These are phyloP conservation scores for Latrodectus geometricus DNA, from an alignment of 1,140 invertebrate species.

Conservation along the genomic window DNA sequence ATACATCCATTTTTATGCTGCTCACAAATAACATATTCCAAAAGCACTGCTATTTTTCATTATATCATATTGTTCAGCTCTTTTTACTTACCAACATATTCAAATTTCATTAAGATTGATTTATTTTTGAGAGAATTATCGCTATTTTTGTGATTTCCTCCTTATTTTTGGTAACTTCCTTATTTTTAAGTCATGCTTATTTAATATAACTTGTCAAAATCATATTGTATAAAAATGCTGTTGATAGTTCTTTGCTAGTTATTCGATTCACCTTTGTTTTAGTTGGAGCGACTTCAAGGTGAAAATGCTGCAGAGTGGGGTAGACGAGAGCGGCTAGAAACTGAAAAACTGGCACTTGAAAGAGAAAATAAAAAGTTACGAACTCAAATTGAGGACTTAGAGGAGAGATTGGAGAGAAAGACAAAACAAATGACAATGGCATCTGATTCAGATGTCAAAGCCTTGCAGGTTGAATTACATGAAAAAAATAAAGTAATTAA, in stretches of 20 bases:
- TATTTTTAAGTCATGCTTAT: too few relatives aligned
- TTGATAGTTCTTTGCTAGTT: conserved; percentile 54
- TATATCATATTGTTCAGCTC: too few relatives aligned
- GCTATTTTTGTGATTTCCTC: too few relatives aligned
- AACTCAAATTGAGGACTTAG: conserved; percentile 83
- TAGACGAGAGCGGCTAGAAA: conserved; percentile 87
- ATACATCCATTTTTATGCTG: too few relatives aligned
- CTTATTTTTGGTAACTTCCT: too few relatives aligned
- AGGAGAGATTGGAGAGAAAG: conserved; percentile 77
- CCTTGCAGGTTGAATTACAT: conserved; percentile 79
- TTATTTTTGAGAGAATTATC: too few relatives aligned
- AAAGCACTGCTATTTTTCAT: too few relatives aligned
- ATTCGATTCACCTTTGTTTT: conserved; percentile 63
- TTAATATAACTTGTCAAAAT: too few relatives aligned
- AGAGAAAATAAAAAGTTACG: conserved; percentile 90
- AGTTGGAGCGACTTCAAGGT: conserved; percentile 85
- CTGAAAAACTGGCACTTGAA: conserved; percentile 87
- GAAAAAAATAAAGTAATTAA: conserved; percentile 78
- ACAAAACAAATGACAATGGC: conserved; percentile 70
- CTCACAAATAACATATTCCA: too few relatives aligned
- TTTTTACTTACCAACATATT: too few relatives aligned
- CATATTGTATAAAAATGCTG: not conserved
- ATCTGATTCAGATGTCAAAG: conserved; percentile 75
- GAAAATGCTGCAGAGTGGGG: conserved; percentile 95
- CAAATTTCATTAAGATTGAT: too few relatives aligned